Percentiles rank a stretch among this genome's conserved stretches.
Conservation (phyloP, 2,113 vertebrate species). For the Fulica atra region DNA sequence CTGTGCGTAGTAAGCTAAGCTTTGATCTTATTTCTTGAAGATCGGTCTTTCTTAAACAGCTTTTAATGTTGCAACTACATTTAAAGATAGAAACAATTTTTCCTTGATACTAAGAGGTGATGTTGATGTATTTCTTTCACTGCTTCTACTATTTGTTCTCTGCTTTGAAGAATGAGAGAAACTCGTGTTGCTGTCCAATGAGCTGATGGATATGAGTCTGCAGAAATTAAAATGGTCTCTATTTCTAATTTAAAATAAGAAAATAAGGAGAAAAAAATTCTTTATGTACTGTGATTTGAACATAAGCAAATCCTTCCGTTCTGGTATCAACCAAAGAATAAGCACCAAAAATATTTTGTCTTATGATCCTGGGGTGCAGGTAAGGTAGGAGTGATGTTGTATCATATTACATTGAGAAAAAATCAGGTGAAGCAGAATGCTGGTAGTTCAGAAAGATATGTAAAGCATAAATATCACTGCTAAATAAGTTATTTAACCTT, state of each 20-base stretch:
- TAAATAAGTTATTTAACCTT: constrained; percentile 49
- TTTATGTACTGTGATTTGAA: not conserved
- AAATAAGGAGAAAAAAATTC: not conserved
- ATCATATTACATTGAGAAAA: not conserved
- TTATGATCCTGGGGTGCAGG: not conserved
- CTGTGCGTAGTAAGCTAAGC: not conserved
- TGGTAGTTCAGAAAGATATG: not conserved
- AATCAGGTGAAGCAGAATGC: not conserved
- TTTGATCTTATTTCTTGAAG: not conserved
- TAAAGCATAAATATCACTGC: not conserved
- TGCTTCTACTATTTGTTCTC: not conserved
- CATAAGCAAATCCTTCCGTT: not conserved
- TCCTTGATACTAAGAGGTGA: not conserved
- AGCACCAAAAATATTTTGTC: not conserved
- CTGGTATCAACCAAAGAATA: not conserved
- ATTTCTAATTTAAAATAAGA: not conserved
- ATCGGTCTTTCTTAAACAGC: not conserved
- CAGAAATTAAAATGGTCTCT: not conserved
- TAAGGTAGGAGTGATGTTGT: not conserved
- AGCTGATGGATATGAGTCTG: not conserved
- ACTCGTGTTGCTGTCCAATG: not conserved
- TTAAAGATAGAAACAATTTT: not conserved
- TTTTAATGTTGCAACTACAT: not conserved
- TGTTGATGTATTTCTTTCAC: not conserved
- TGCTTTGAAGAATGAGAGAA: not conserved